A percentile compares a stretch with the other conserved stretches of the same genome.
phyloP scores from a whole-genome alignment of 2,888 invertebrate genomes.

The Drosophila bunnanda region DNA sequence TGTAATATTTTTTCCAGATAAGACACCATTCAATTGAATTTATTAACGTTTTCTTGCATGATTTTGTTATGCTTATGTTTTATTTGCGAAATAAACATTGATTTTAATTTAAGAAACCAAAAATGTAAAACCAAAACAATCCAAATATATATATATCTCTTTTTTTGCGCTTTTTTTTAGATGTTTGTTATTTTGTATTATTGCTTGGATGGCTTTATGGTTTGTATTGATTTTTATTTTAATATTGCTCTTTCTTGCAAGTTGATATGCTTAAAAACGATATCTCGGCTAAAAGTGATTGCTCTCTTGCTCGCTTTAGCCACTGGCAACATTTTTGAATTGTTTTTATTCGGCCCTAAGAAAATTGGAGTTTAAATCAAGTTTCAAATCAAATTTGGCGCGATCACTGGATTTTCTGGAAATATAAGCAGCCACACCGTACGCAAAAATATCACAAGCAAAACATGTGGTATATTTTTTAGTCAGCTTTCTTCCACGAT shows the following conservation, averaged over 20 bases:
- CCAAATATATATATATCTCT: neutral
- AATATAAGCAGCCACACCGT: neutral
- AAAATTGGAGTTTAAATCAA: no score
- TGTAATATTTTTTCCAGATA: neutral
- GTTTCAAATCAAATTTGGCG: neutral
- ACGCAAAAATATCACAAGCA: neutral
- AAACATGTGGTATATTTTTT: neutral
- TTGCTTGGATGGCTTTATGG: conserved; percentile 32
- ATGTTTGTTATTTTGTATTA: conserved; percentile 33
- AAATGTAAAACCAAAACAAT: conserved; percentile 12
- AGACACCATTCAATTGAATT: neutral
- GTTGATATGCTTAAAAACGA: neutral
- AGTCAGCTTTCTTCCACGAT: neutral
- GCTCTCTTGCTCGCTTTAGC: neutral
- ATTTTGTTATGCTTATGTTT: conserved; percentile 27
- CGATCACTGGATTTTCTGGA: neutral
- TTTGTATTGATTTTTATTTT: conserved; percentile 34
- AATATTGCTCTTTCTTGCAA: neutral
- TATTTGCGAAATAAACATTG: conserved; percentile 20
- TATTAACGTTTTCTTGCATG: conserved; percentile 16
- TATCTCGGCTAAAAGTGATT: neutral
- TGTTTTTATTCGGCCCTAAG: neutral
- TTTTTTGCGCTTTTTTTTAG: conserved; percentile 30
- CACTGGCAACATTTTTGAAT: neutral
- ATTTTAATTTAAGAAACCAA: conserved; percentile 22